Percentiles rank a stretch among this genome's conserved stretches.
Evolutionary conservation across 2,888 invertebrate species (phyloP).

Genomic region (Tanypteryx hageni): DNA sequence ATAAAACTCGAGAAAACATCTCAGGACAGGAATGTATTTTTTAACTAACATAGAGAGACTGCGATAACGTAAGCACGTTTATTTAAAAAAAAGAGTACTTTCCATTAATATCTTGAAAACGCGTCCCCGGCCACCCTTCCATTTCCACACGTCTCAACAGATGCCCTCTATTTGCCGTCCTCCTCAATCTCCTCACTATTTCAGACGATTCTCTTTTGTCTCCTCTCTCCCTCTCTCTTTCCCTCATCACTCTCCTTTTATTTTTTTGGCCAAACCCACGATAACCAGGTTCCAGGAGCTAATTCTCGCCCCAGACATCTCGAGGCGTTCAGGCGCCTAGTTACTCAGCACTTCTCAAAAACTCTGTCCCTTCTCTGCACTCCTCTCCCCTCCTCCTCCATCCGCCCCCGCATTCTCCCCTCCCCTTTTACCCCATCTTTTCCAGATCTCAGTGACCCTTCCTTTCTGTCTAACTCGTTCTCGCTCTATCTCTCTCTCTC

Average conservation of each 20-base stretch:
- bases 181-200: background rate
- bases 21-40: no score
- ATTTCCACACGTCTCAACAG: background rate
- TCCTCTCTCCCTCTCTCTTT: background rate
- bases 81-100: background rate
- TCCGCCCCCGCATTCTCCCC: background rate
- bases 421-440: background rate
- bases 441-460: background rate
- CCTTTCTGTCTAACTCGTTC: background rate
- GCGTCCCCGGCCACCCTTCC: no score
- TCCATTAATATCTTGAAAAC: background rate
- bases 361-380: background rate
- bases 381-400: background rate
- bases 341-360: slow-evolving; percentile 35
- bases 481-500: background rate
- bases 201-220: slow-evolving; percentile 17
- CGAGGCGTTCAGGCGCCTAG: slow-evolving; percentile 32
- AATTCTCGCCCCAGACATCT: slow-evolving; percentile 17
- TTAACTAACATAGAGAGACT: no score
- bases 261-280: background rate
- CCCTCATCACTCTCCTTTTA: background rate
- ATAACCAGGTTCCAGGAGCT: slow-evolving; percentile 35
- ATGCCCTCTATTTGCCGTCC: slow-evolving; percentile 1
- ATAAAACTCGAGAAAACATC: no score
- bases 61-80: no score